Conservation (phyloP, 2,113 vertebrate species). For the Dicaeum eximium region DNA sequence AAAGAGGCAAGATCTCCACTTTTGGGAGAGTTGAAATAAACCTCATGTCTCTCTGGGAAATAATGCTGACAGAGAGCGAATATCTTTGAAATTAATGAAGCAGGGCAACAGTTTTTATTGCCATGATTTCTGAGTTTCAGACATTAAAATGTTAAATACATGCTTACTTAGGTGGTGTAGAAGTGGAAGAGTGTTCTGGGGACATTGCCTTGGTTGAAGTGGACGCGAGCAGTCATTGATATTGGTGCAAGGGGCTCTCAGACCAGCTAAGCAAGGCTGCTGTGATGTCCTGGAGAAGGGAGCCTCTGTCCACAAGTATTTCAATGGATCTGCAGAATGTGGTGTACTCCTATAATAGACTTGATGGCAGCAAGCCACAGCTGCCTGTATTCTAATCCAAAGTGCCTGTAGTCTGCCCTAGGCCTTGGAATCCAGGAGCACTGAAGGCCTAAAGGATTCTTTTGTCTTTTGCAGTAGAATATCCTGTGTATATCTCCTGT, state of each 20-base stretch:
- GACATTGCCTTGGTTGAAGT: background rate
- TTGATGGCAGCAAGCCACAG: constrained; percentile 1
- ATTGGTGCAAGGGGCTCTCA: background rate
- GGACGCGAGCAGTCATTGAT: background rate
- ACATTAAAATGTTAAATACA: background rate
- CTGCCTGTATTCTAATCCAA: constrained; percentile 17
- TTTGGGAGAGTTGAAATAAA: background rate
- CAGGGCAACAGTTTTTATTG: background rate
- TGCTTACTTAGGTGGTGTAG: background rate
- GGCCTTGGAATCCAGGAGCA: background rate
- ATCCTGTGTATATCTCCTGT: background rate
- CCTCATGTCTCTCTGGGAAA: background rate
- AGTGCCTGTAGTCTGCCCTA: background rate
- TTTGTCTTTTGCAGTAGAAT: background rate
- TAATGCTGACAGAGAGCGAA: background rate
- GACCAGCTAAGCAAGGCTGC: background rate
- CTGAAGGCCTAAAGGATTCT: background rate
- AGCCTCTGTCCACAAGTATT: constrained; percentile 47
- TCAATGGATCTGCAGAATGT: constrained; percentile 52
- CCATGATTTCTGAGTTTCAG: background rate
- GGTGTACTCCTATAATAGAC: constrained; percentile 31
- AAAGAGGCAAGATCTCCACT: background rate
- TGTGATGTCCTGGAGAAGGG: background rate
- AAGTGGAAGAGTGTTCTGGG: background rate
- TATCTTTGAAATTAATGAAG: background rate